Evolutionary conservation across 2,888 invertebrate species (phyloP).

Genomic region (Hartigia nigra): DNA sequence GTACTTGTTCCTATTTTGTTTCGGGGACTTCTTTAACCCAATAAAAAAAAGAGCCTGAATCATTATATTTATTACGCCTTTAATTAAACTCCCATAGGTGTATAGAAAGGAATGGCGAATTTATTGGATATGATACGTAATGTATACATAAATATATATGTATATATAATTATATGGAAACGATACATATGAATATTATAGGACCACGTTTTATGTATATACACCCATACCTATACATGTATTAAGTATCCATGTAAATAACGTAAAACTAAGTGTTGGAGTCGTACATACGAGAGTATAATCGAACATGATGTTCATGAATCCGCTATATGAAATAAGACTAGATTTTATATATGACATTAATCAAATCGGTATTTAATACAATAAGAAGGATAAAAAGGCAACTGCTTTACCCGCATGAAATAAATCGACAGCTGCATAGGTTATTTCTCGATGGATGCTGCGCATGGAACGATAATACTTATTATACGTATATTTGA

Average conservation of each 20-base stretch:
- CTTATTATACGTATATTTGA: no score
- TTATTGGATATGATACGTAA: slow-evolving; percentile 3
- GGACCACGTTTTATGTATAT: slow-evolving; percentile 59
- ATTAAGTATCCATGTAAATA: slow-evolving; percentile 41
- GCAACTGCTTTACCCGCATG: slow-evolving; percentile 23
- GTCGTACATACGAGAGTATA: slow-evolving; percentile 23
- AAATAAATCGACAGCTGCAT: slow-evolving; percentile 15
- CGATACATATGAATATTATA: slow-evolving; percentile 61
- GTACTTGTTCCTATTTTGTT: background rate
- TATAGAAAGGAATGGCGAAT: slow-evolving; percentile 8
- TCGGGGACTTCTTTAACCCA: background rate
- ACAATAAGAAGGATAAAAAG: slow-evolving; percentile 27
- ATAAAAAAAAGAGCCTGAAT: background rate
- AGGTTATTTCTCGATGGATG: slow-evolving; percentile 11
- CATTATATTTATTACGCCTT: background rate
- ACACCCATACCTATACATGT: slow-evolving; percentile 35
- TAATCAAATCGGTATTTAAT: slow-evolving; percentile 28
- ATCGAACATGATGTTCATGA: slow-evolving; percentile 25
- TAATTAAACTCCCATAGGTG: background rate
- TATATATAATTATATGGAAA: slow-evolving; percentile 43
- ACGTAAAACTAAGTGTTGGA: slow-evolving; percentile 32
- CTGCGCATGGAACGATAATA: no score
- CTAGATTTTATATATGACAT: slow-evolving; percentile 55
- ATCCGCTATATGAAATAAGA: slow-evolving; percentile 34
- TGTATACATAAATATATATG: slow-evolving; percentile 31